Evolutionary conservation across 2,113 vertebrate genomes (phyloP).

Genomic region (Danionella cerebrum): DNA sequence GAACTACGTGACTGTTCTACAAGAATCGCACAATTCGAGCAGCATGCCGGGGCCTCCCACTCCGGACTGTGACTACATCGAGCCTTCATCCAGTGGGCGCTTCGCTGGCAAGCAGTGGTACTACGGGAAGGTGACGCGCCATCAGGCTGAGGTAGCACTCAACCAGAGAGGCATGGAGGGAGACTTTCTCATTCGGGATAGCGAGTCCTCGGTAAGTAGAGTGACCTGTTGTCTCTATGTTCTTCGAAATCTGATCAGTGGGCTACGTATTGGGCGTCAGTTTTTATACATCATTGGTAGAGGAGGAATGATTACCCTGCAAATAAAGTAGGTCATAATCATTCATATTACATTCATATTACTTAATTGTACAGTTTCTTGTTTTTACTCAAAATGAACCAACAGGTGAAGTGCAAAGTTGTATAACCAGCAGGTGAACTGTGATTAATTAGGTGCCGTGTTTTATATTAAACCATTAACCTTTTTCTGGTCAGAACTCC

Average conservation of each 20-base stretch:
- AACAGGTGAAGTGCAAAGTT: no score
- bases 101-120: constrained; percentile 87
- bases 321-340: no score
- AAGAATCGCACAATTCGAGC: constrained; percentile 64
- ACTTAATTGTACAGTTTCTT: no score
- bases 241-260: no score
- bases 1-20: constrained; percentile 83
- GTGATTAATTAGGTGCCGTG: no score
- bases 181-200: constrained; percentile 86
- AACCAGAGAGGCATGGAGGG: constrained; percentile 81
- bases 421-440: no score
- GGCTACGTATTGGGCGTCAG: background rate
- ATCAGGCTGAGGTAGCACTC: constrained; percentile 85
- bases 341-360: no score
- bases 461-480: no score
- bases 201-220: constrained; percentile 85
- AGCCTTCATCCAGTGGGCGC: constrained; percentile 72
- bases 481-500: no score
- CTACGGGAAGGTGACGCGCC: constrained; percentile 84
- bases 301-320: no score
- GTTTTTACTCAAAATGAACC: no score
- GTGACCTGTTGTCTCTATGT: background rate
- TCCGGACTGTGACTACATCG: constrained; percentile 83
- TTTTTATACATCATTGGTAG: background rate
- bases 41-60: constrained; percentile 72